Percentiles rank a stretch among this genome's conserved stretches.
These are phyloP conservation scores for Alexandromys fortis DNA, from an alignment of 2,113 vertebrate genomes.

Conservation along the genomic window DNA sequence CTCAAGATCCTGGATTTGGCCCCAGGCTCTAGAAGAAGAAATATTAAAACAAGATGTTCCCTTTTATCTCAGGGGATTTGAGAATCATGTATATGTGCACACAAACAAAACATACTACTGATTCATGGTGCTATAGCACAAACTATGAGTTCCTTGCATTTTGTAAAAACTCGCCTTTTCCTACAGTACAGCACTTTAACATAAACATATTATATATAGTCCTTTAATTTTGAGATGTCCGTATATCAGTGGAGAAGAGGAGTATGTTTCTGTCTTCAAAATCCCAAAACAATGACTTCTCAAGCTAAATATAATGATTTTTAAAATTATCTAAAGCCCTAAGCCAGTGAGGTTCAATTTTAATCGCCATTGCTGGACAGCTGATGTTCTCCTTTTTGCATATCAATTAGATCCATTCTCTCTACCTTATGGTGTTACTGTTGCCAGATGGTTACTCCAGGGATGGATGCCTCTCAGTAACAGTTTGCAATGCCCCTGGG, in stretches of 20 bases:
- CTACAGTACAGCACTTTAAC: neutral
- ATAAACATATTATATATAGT: conserved; percentile 3
- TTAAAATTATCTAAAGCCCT: conserved; percentile 1
- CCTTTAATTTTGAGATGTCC: conserved; percentile 24
- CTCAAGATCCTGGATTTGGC: neutral
- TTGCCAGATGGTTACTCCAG: conserved; percentile 74
- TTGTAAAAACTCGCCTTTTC: conserved; percentile 9
- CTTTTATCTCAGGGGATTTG: neutral
- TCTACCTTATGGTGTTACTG: conserved; percentile 65
- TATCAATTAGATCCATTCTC: conserved; percentile 62
- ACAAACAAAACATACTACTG: neutral
- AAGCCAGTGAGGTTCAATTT: conserved; percentile 22
- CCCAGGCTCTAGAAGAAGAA: neutral
- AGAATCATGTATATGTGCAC: neutral
- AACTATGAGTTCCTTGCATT: neutral
- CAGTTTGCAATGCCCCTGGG: conserved; percentile 78
- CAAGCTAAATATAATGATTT: neutral
- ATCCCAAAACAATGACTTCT: neutral
- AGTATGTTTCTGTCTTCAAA: conserved; percentile 18
- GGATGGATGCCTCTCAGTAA: conserved; percentile 74
- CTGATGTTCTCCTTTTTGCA: conserved; percentile 45
- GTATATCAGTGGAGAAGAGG: neutral
- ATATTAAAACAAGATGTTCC: conserved; percentile 3
- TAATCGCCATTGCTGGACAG: conserved; percentile 52
- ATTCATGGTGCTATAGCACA: neutral